Conservation (phyloP, 2,888 invertebrate genomes). For the Folsomia manolachei region DNA sequence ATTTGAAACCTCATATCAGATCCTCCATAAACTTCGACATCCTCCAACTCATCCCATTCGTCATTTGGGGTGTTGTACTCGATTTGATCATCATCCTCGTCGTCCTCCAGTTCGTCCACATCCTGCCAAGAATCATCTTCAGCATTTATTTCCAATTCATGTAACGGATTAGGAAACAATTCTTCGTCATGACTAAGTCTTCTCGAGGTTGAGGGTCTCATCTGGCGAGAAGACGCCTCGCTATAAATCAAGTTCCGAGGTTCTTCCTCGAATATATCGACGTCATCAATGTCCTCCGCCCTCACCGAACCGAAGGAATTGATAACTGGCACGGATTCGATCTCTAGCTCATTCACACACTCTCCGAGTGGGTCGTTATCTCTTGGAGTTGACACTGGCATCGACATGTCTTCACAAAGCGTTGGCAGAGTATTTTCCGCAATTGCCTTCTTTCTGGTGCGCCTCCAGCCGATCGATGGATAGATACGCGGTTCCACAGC, state of each 20-base stretch:
- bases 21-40: neutral
- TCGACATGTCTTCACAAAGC: no score
- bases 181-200: neutral
- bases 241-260: neutral
- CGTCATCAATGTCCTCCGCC: neutral
- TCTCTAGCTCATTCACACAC: no score
- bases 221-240: neutral
- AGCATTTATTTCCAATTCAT: neutral
- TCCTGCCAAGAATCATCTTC: neutral
- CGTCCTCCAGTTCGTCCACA: neutral
- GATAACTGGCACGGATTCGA: neutral
- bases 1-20: neutral
- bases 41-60: neutral
- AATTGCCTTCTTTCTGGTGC: slow-evolving; percentile 18
- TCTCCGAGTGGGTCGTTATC: neutral
- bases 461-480: slow-evolving; percentile 21
- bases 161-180: neutral
- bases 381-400: neutral
- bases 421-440: neutral
- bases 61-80: neutral
- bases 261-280: slow-evolving; percentile 1
- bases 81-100: neutral
- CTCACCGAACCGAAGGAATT: neutral
- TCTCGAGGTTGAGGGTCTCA: no score
- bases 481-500: slow-evolving; percentile 33